Evolutionary conservation across 2,797 vertebrate species (phyloP).

Genomic region (Arctocebus calabarensis): DNA sequence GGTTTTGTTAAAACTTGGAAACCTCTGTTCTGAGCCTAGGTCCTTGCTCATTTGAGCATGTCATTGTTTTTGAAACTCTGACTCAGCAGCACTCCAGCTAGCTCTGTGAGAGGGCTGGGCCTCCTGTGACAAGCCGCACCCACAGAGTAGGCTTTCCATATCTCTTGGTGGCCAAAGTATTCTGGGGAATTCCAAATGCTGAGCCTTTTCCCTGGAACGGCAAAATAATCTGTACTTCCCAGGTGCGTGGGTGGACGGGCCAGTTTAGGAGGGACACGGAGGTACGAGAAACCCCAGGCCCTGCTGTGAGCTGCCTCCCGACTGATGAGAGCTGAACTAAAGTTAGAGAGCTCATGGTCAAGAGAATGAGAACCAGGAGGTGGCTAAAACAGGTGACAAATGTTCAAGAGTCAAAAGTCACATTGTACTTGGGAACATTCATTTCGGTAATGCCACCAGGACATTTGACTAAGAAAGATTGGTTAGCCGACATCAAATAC

Average conservation of each 20-base stretch:
- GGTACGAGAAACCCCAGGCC: too few species aligned
- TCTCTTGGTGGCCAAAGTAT: neutral
- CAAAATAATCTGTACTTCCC: neutral
- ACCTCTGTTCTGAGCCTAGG: conserved; percentile 65
- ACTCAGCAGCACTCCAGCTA: conserved; percentile 73
- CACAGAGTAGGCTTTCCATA: neutral
- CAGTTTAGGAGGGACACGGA: neutral
- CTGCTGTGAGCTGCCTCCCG: neutral
- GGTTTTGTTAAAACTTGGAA: conserved; percentile 72
- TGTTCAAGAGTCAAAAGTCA: neutral
- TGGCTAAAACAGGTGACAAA: neutral
- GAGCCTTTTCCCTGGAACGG: neutral
- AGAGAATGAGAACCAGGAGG: neutral
- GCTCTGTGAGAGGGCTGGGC: conserved; percentile 49
- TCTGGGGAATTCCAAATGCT: neutral
- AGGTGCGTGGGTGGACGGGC: neutral
- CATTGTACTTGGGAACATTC: neutral
- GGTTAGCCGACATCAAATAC: neutral
- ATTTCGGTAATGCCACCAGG: neutral
- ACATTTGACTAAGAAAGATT: neutral
- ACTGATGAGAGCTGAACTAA: neutral
- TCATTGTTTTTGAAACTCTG: conserved; percentile 80
- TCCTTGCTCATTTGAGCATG: conserved; percentile 63
- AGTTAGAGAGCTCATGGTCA: neutral
- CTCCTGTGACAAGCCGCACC: neutral